Percentiles rank a stretch among this genome's conserved stretches.
Conservation (phyloP, 2,888 invertebrate species). For the Graphium colonna region DNA sequence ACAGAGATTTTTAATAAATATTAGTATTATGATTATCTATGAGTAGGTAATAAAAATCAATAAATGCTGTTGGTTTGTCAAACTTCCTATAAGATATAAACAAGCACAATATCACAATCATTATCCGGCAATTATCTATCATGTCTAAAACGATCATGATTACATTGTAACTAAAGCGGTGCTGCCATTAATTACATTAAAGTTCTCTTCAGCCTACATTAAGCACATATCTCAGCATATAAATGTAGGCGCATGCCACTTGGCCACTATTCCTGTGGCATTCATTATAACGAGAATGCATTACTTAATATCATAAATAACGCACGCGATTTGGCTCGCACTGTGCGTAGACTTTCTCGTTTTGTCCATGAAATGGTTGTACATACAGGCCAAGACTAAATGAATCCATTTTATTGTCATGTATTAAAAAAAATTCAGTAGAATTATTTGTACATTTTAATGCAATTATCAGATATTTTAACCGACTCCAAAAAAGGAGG, state of each 20-base stretch:
- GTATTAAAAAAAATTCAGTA: too few relatives aligned
- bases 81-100: too few relatives aligned
- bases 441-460: too few relatives aligned
- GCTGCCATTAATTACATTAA: conserved; percentile 6
- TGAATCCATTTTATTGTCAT: conserved; percentile 11
- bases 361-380: conserved; percentile 8
- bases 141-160: background rate
- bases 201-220: conserved; percentile 6
- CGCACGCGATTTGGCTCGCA: conserved; percentile 11
- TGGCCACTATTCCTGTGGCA: conserved; percentile 7
- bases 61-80: too few relatives aligned
- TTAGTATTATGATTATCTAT: too few relatives aligned
- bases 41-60: too few relatives aligned
- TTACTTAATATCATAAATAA: conserved; percentile 15
- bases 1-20: too few relatives aligned
- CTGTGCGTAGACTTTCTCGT: conserved; percentile 10
- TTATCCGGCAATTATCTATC: too few relatives aligned
- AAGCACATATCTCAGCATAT: conserved; percentile 4
- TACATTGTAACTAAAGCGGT: conserved; percentile 1
- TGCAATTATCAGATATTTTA: too few relatives aligned
- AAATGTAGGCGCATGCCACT: background rate
- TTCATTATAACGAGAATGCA: conserved; percentile 5
- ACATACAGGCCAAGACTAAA: conserved; percentile 4
- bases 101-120: too few relatives aligned
- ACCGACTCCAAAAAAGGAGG: too few relatives aligned